A percentile compares a stretch with the other conserved stretches of the same genome.
Conservation (phyloP, 2,113 vertebrate species). For the Maccullochella peelii region DNA sequence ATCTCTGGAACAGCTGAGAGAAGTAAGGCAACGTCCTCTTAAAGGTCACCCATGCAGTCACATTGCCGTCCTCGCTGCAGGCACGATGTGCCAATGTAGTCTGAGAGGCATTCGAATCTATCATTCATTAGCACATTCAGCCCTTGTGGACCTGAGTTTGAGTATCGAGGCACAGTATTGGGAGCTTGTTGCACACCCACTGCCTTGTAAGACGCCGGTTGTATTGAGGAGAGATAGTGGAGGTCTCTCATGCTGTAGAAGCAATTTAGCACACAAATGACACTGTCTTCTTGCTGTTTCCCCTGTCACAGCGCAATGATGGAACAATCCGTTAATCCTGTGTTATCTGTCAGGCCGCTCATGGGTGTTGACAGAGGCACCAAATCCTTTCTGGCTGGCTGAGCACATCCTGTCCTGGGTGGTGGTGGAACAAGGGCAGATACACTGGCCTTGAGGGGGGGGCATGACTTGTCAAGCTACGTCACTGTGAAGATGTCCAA, state of each 20-base stretch:
- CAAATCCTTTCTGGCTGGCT: slow-evolving; percentile 74
- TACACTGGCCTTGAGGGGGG: background rate
- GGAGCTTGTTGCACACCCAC: slow-evolving; percentile 34
- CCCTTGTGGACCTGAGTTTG: slow-evolving; percentile 35
- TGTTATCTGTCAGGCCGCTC: slow-evolving; percentile 76
- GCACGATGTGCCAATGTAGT: slow-evolving; percentile 31
- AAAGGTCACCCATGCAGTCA: slow-evolving; percentile 70
- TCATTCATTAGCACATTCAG: slow-evolving; percentile 63
- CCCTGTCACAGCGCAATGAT: slow-evolving; percentile 77
- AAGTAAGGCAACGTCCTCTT: slow-evolving; percentile 41
- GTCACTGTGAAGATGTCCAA: slow-evolving; percentile 33
- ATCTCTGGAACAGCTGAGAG: slow-evolving; percentile 44
- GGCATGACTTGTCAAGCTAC: slow-evolving; percentile 8
- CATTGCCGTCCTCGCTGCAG: slow-evolving; percentile 46
- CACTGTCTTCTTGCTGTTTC: slow-evolving; percentile 68
- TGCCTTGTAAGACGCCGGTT: background rate
- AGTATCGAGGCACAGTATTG: background rate
- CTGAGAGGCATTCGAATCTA: slow-evolving; percentile 53
- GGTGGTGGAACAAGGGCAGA: slow-evolving; percentile 68
- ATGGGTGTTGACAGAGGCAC: slow-evolving; percentile 79
- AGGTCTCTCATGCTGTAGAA: slow-evolving; percentile 50
- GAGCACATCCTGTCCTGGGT: slow-evolving; percentile 71
- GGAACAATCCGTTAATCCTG: slow-evolving; percentile 82
- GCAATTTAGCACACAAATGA: slow-evolving; percentile 81
- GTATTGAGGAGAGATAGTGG: slow-evolving; percentile 32